A percentile compares a stretch with the other conserved stretches of the same genome.
Evolutionary conservation across 2,888 invertebrate genomes (phyloP).

Genomic region (Dicranocentrus wangi): DNA sequence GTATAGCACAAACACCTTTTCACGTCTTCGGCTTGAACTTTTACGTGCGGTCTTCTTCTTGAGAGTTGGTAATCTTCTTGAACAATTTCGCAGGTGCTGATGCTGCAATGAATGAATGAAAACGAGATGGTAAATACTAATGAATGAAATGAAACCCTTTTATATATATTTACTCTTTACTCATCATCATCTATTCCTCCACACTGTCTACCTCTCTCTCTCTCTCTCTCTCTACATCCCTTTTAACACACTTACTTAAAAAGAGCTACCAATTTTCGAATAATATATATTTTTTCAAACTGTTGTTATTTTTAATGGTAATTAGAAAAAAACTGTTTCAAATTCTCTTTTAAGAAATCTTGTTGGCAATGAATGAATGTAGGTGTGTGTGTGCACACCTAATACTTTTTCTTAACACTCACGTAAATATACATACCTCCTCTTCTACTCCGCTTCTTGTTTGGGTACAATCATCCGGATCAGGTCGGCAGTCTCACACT

Average conservation of each 20-base stretch:
- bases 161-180: background rate
- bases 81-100: background rate
- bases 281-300: background rate
- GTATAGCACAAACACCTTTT: too few relatives aligned
- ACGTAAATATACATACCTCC: too few relatives aligned
- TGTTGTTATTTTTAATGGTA: conserved; percentile 13
- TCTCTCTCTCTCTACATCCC: too few relatives aligned
- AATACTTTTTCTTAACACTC: background rate
- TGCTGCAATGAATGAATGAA: conserved; percentile 22
- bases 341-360: background rate
- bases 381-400: background rate
- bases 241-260: too few relatives aligned
- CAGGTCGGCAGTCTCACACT: background rate
- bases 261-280: too few relatives aligned
- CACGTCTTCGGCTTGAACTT: too few relatives aligned
- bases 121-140: background rate
- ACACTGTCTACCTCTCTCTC: too few relatives aligned
- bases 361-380: conserved; percentile 27
- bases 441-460: conserved; percentile 1
- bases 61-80: background rate
- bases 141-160: conserved; percentile 8
- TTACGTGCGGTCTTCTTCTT: background rate
- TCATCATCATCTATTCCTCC: background rate
- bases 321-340: conserved; percentile 11
- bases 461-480: background rate